phyloP scores from a whole-genome alignment of 2,888 invertebrate species.

The Clunio marinus region DNA sequence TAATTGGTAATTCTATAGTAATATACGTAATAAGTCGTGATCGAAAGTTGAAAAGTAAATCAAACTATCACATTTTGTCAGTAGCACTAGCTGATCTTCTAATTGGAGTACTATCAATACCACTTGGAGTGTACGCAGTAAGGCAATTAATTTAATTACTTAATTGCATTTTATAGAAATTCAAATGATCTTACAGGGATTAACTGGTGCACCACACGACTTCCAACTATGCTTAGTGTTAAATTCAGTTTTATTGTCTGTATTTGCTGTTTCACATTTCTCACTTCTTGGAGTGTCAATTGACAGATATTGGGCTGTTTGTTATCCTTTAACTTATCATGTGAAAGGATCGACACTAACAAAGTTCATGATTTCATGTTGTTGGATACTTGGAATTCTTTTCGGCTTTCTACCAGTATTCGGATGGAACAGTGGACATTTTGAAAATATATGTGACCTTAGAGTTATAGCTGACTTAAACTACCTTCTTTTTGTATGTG shows the following conservation, averaged over 20 bases:
- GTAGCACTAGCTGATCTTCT: background rate
- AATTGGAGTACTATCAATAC: background rate
- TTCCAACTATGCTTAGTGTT: background rate
- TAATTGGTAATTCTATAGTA: background rate
- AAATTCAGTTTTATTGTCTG: background rate
- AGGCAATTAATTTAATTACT: no score
- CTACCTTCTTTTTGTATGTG: background rate
- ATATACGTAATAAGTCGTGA: background rate
- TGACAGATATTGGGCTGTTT: constrained; percentile 3
- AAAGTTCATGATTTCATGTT: background rate
- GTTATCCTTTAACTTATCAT: constrained; percentile 4
- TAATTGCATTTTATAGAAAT: no score
- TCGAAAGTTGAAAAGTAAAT: background rate
- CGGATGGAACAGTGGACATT: background rate
- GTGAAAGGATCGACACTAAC: background rate
- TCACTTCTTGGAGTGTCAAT: background rate
- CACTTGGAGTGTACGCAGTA: background rate
- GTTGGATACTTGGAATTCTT: background rate
- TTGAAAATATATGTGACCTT: background rate
- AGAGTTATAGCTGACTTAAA: background rate
- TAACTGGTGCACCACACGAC: background rate
- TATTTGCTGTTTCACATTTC: constrained; percentile 7
- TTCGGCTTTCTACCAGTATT: background rate
- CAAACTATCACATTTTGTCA: background rate
- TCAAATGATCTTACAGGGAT: no score